These are phyloP conservation scores for Myiotriccus ornatus DNA, from an alignment of 2,797 vertebrate species.

Conservation along the genomic window DNA sequence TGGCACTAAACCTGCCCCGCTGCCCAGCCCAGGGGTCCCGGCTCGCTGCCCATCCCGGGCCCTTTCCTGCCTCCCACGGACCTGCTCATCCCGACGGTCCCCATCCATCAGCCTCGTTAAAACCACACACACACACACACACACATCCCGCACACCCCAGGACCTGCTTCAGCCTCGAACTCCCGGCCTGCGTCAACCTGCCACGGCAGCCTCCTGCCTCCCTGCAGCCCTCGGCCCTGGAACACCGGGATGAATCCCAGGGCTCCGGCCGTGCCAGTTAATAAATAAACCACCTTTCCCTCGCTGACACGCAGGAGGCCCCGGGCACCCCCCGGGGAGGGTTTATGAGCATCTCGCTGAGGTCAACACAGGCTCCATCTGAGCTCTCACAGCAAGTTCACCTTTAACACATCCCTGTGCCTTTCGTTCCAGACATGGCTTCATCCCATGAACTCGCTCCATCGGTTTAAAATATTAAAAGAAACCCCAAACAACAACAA, in stretches of 20 bases:
- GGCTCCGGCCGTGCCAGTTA: neutral
- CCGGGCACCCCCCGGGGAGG: neutral
- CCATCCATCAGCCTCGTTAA: neutral
- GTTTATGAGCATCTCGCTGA: neutral
- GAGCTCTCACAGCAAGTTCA: neutral
- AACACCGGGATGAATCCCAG: neutral
- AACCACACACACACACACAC: neutral
- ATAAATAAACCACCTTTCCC: neutral
- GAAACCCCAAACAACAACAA: conserved; percentile 18
- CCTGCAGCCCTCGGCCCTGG: neutral
- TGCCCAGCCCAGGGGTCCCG: neutral
- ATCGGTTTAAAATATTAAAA: conserved; percentile 53
- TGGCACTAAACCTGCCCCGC: neutral
- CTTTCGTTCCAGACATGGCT: conserved; percentile 63
- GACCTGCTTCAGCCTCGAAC: neutral
- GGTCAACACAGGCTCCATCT: neutral
- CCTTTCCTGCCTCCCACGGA: neutral
- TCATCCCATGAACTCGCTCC: conserved; percentile 57
- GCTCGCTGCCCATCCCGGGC: neutral
- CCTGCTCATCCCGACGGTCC: neutral
- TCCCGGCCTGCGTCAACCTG: neutral
- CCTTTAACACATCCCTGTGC: conserved; percentile 60
- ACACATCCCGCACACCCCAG: neutral
- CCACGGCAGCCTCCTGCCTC: neutral
- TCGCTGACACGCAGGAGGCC: neutral